Conservation (phyloP, 2,113 vertebrate genomes). For the Otus sunia region DNA sequence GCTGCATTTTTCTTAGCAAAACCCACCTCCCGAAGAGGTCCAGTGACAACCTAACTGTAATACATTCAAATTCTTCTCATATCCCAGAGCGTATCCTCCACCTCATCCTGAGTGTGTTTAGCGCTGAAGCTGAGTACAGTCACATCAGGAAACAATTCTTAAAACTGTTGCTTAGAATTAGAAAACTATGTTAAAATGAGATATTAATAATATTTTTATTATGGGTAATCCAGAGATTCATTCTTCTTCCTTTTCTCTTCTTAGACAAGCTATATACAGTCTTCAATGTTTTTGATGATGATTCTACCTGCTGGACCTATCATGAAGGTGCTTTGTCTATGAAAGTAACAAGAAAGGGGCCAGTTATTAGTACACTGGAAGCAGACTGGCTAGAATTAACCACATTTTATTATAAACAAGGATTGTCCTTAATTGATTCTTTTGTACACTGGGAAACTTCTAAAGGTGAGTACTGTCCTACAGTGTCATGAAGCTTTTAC, state of each 20-base stretch:
- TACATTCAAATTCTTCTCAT: neutral
- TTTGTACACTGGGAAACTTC: constrained; percentile 92
- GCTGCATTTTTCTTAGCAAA: neutral
- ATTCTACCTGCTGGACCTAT: constrained; percentile 85
- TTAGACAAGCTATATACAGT: constrained; percentile 84
- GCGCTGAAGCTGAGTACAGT: neutral
- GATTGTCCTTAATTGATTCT: constrained; percentile 92
- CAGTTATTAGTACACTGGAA: constrained; percentile 87
- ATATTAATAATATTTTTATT: neutral
- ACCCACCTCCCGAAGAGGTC: neutral
- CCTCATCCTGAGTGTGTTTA: neutral
- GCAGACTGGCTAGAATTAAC: constrained; percentile 97
- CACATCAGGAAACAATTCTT: neutral
- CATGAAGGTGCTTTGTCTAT: constrained; percentile 89
- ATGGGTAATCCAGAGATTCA: neutral
- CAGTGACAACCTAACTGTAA: neutral
- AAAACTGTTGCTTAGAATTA: neutral
- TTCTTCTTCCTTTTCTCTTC: neutral
- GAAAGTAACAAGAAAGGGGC: constrained; percentile 90
- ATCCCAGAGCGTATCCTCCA: fast-evolving
- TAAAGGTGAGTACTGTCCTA: constrained; percentile 78
- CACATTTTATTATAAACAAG: constrained; percentile 90
- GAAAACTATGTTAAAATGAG: neutral
- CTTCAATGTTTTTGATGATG: constrained; percentile 86
- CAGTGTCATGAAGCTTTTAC: neutral